A percentile compares a stretch with the other conserved stretches of the same genome.
Evolutionary conservation across 2,113 vertebrate species (phyloP).

Genomic region (Odontesthes bonariensis): DNA sequence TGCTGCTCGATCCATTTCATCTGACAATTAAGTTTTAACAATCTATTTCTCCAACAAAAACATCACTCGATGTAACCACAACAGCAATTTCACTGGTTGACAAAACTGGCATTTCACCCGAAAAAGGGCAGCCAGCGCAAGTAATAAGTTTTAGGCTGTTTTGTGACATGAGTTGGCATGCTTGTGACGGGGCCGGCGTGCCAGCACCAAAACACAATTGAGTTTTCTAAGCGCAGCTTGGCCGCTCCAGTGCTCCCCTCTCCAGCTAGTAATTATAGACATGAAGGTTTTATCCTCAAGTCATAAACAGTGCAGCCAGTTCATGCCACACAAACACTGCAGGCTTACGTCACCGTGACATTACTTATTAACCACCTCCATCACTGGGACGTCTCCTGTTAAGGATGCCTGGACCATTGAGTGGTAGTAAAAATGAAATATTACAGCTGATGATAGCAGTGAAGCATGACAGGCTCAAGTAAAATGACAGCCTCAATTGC

Average conservation of each 20-base stretch:
- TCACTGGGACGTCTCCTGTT: constrained; percentile 16
- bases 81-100: constrained; percentile 42
- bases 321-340: constrained; percentile 44
- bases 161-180: constrained; percentile 58
- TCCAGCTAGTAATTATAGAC: constrained; percentile 67
- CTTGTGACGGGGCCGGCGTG: constrained; percentile 48
- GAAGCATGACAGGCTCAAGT: constrained; percentile 44
- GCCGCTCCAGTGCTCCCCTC: constrained; percentile 37
- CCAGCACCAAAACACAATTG: constrained; percentile 63
- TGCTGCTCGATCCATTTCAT: constrained; percentile 46
- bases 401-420: constrained; percentile 21
- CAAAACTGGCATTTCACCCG: constrained; percentile 18
- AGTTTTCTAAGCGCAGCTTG: constrained; percentile 46
- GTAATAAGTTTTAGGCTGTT: constrained; percentile 53
- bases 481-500: constrained; percentile 47
- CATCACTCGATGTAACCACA: constrained; percentile 55
- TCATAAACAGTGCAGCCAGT: constrained; percentile 57
- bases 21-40: constrained; percentile 36
- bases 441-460: constrained; percentile 29
- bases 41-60: constrained; percentile 56
- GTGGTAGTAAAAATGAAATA: constrained; percentile 32
- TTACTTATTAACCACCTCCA: constrained; percentile 44
- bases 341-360: constrained; percentile 38
- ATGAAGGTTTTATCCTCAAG: constrained; percentile 55
- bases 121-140: constrained; percentile 46